phyloP scores from a whole-genome alignment of 64 coral and sea anemone genomes.

The Pachyseris speciosa region DNA sequence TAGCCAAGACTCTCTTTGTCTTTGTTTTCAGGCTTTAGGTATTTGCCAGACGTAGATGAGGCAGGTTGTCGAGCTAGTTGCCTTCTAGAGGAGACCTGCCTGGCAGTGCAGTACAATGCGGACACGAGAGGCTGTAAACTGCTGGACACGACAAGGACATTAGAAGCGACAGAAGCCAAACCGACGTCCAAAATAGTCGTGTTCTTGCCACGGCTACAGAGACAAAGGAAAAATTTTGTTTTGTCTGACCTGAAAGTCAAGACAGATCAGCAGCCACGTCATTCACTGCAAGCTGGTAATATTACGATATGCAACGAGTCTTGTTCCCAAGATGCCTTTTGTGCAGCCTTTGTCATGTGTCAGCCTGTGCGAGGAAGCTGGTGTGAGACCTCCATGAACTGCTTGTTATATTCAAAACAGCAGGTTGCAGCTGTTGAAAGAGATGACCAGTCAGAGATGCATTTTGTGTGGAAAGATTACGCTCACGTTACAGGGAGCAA shows the following conservation, averaged over 20 bases:
- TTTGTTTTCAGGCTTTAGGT: neutral
- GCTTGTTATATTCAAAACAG: constrained; percentile 33
- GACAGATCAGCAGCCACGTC: neutral
- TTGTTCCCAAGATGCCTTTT: constrained; percentile 13
- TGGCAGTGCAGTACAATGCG: neutral
- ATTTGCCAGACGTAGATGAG: neutral
- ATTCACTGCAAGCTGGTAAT: neutral
- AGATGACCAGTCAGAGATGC: neutral
- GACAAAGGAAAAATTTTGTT: constrained; percentile 22
- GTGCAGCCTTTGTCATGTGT: constrained; percentile 9
- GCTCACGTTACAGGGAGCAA: neutral
- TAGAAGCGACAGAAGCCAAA: neutral
- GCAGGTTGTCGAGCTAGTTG: neutral
- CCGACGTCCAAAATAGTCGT: neutral
- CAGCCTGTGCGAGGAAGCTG: neutral
- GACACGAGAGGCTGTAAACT: neutral
- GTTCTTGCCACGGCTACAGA: neutral
- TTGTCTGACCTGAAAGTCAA: neutral
- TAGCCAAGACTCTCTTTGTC: neutral
- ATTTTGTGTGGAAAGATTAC: constrained; percentile 31
- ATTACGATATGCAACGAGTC: neutral
- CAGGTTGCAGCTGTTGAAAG: neutral
- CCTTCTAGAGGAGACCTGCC: neutral
- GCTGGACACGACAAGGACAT: neutral
- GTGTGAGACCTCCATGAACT: neutral